These are phyloP conservation scores for Pygoscelis antarcticus DNA, from an alignment of 2,113 vertebrate species.

Conservation along the genomic window DNA sequence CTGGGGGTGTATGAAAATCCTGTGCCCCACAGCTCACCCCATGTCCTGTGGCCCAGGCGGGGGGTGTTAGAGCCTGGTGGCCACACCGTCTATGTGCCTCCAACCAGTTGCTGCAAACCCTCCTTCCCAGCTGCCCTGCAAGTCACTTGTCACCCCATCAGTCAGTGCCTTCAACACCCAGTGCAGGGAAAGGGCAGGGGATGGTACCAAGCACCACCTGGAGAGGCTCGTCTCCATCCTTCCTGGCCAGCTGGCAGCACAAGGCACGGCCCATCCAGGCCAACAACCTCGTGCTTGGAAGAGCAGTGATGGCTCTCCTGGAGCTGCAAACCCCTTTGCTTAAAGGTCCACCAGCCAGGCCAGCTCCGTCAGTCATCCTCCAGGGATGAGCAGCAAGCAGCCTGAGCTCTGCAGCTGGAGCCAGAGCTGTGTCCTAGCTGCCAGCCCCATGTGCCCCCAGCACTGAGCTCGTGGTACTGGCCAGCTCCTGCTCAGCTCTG, in stretches of 20 bases:
- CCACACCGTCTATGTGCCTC: not conserved
- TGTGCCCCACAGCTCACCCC: not conserved
- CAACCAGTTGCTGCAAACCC: not conserved
- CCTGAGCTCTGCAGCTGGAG: not conserved
- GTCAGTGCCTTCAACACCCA: not conserved
- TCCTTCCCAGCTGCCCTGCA: not conserved
- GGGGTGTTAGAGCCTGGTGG: not conserved
- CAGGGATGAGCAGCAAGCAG: fast-evolving
- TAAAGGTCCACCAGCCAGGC: not conserved
- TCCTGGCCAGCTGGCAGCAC: not conserved
- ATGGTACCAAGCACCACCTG: not conserved
- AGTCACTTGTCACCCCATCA: not conserved
- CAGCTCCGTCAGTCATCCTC: not conserved
- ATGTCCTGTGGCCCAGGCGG: not conserved
- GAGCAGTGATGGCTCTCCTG: not conserved
- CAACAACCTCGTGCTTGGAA: not conserved
- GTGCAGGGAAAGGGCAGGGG: not conserved
- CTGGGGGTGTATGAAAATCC: not conserved
- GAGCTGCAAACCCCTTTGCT: not conserved
- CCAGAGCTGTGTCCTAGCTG: not conserved
- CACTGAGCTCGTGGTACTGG: not conserved
- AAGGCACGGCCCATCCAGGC: not conserved
- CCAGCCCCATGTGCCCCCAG: not conserved
- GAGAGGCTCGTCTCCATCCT: not conserved
- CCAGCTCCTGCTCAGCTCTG: not conserved